Evolutionary conservation across 2,113 vertebrate species (phyloP).

Genomic region (Crotalus tigris): DNA sequence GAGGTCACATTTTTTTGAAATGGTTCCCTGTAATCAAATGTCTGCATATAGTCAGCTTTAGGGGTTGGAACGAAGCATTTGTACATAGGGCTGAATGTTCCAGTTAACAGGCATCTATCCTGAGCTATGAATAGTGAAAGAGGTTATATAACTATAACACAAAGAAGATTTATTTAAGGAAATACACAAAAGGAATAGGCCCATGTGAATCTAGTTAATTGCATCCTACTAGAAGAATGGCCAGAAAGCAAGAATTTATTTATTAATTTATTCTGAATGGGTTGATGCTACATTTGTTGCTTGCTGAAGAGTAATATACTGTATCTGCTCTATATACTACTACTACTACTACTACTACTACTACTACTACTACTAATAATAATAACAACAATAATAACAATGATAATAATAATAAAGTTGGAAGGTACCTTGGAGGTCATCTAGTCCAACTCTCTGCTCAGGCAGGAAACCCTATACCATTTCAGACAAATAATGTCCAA

Average conservation of each 20-base stretch:
- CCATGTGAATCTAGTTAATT: neutral
- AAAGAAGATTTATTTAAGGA: neutral
- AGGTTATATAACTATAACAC: neutral
- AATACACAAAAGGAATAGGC: neutral
- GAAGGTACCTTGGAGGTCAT: too few species aligned
- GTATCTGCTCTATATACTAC: too few species aligned
- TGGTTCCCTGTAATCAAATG: neutral
- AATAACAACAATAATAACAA: too few species aligned
- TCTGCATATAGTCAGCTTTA: neutral
- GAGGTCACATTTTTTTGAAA: neutral
- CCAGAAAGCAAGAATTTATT: neutral
- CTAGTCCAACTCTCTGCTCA: too few species aligned
- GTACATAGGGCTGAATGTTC: neutral
- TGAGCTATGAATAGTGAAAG: neutral
- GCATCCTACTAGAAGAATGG: neutral
- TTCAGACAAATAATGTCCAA: too few species aligned
- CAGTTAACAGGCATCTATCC: neutral
- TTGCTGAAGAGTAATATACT: too few species aligned
- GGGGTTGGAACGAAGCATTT: neutral
- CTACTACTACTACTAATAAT: too few species aligned
- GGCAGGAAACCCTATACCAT: too few species aligned
- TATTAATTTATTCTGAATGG: too few species aligned
- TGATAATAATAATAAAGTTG: too few species aligned
- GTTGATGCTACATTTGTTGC: too few species aligned
- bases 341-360: too few species aligned